Evolutionary conservation across 2,888 invertebrate genomes (phyloP), one percentile per base, ranked within the genome.

Genomic region (Diogma glabrata): DNA sequence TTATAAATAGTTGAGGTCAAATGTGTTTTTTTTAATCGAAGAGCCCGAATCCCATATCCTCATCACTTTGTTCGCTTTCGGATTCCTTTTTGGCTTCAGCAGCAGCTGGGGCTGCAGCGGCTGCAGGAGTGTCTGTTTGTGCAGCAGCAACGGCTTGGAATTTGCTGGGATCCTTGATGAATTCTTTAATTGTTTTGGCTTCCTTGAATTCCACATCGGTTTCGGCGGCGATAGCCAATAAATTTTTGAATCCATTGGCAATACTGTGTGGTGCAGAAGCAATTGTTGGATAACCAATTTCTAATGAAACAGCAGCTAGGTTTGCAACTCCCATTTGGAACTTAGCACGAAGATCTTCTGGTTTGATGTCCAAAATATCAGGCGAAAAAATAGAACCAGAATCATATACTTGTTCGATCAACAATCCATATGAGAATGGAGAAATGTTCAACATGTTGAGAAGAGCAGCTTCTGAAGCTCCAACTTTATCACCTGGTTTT

Each of bases 401-500:
- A 70, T 99, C 99, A 63, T 96, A 99, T 2, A 99, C 97, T 79
- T 88, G 88, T 71, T 89, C 88, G 56, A 99, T 92, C 40, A 88
- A 75, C 62, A 99, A 79, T 76, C 99, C 99, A 66, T 99, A 99
- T 50, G 94, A 93, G 78, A 99, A 99, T 49, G 99, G 99, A 69
- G 95, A 96, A 72, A 99, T 96, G 79, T 95, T 95, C 77, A 99
- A 82, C 99, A 99, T 99, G 80, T 97, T 99, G 60, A 99, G 78
- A 53, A 99, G 84, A 12, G 97, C 95, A 36, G 97, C 94, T 76
- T 99, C 99, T 40, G 95, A 95, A 66, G 96, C 94, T 63, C 99
- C 99, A 55, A 99, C 99, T 74, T 90, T 95, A 71, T 97, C 97
- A 46, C 95, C 96, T 20, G 88, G 89, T 73, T 90, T 90, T 71